Evolutionary conservation across 2,888 invertebrate species (phyloP), one percentile per base, ranked within the genome.

Genomic region (Xylocampa areola): DNA sequence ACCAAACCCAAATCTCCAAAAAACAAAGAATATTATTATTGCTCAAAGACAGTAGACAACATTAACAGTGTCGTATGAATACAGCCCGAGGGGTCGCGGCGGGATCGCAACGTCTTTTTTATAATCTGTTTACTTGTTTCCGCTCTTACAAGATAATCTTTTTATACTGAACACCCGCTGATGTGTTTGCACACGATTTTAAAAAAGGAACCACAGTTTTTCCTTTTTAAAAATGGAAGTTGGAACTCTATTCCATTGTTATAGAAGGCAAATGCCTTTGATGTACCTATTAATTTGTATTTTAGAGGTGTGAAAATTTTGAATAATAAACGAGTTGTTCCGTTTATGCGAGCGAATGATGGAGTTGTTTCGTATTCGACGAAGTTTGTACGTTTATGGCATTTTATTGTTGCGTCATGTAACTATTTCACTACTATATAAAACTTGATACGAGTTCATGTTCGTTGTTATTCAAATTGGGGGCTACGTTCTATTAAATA

Each of bases 71-170:
- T 80, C 79, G 81, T 82, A 82, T 81, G 77, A 65, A 72, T 63
- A 71, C 79, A 77, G 81, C 84, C 85, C 61, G 75, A 85, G 85
- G 85, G 82, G 80, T 77, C 75, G 66, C 64, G 78, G 78, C 80
- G 81, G 79, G 69, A 75, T 68, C 71, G 73, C 72, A 84, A 88
- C 84, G 88, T 89, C 87, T 90, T 91, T 90, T 91, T 91, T 91
- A 91, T 91, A 91, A 91, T 90, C 89, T 91, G 92, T 92, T 90
- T 90, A 90, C 90, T 87, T 85, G 84, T 84, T 84, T 80, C 85
- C 84, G 74, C 81, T 84, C 73, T 85, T 83, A 85, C 84, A 80
- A 85, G 87, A 89, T 90, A 89, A 91, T 90, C 88, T 88, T 82
- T 89, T 91, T 89, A 87, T 85, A 82, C 85, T 70, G 77, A 82